These are phyloP conservation scores for Diarsia brunnea DNA, from an alignment of 2,888 invertebrate species.

Conservation along the genomic window DNA sequence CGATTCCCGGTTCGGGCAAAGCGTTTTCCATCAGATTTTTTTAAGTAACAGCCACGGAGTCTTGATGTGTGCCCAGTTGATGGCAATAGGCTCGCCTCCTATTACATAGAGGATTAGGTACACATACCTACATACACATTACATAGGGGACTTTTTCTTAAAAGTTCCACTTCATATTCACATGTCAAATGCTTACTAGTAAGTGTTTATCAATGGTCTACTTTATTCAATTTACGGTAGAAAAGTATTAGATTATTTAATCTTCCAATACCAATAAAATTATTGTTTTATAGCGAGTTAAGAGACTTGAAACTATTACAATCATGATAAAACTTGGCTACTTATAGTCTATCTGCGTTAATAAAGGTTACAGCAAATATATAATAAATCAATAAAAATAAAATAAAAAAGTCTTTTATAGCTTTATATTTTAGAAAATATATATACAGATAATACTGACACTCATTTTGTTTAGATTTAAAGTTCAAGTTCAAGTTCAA, in stretches of 20 bases:
- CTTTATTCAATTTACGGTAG: background rate
- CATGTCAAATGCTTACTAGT: no score
- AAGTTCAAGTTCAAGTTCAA: no score
- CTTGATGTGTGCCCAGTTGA: background rate
- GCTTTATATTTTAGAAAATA: no score
- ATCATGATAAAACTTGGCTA: conserved; percentile 10
- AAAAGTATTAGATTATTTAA: conserved; percentile 13
- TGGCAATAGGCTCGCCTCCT: background rate
- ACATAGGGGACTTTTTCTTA: no score
- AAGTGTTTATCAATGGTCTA: background rate
- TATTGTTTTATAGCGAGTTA: conserved; percentile 21
- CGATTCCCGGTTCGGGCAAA: background rate
- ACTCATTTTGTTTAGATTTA: no score
- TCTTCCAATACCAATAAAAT: conserved; percentile 29
- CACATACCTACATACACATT: no score
- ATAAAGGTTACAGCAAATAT: background rate
- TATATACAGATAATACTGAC: no score
- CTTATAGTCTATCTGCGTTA: background rate
- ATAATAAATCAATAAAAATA: no score
- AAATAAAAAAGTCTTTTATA: no score
- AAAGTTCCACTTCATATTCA: no score
- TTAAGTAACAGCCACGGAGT: background rate
- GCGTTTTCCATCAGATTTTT: background rate
- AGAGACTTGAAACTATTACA: background rate
- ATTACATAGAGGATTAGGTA: background rate